A percentile compares a stretch with the other conserved stretches of the same genome.
phyloP scores from a whole-genome alignment of 1,140 invertebrate genomes.

The Drosophila erecta region DNA sequence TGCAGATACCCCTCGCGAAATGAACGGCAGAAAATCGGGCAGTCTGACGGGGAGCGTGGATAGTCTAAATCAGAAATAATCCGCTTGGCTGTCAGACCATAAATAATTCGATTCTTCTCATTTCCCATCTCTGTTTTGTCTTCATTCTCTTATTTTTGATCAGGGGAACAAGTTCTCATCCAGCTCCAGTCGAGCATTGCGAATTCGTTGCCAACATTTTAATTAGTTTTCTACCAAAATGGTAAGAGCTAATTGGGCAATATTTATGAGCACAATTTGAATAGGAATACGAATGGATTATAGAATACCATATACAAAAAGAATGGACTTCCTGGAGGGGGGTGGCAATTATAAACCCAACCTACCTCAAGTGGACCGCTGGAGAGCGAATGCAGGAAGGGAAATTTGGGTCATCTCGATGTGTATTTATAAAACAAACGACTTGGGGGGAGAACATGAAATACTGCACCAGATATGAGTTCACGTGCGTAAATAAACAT shows the following conservation, averaged over 20 bases:
- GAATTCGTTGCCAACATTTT: conserved; percentile 57
- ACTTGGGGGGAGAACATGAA: conserved; percentile 17
- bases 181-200: conserved; percentile 29
- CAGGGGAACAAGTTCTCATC: conserved; percentile 49
- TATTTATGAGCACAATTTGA: conserved; percentile 40
- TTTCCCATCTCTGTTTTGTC: conserved; percentile 10
- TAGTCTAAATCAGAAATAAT: conserved; percentile 73
- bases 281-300: conserved; percentile 19
- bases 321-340: conserved; percentile 29
- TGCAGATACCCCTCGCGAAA: conserved; percentile 16
- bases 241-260: conserved; percentile 46
- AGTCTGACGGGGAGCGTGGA: conserved; percentile 49
- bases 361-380: conserved; percentile 49
- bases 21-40: conserved; percentile 22
- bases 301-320: conserved; percentile 34
- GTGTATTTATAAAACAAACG: conserved; percentile 34
- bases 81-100: conserved; percentile 65
- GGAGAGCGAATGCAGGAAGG: conserved; percentile 9
- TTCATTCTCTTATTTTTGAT: conserved; percentile 42
- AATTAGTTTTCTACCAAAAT: conserved; percentile 65
- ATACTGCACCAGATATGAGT: conserved; percentile 17
- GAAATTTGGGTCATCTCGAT: conserved; percentile 46
- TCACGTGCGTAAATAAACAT: conserved; percentile 12
- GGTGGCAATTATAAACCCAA: conserved; percentile 27
- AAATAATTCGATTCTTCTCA: conserved; percentile 49